Percentiles rank a stretch among this genome's conserved stretches.
Conservation (phyloP, 2,113 vertebrate species). For the Phyllopteryx taeniolatus region DNA sequence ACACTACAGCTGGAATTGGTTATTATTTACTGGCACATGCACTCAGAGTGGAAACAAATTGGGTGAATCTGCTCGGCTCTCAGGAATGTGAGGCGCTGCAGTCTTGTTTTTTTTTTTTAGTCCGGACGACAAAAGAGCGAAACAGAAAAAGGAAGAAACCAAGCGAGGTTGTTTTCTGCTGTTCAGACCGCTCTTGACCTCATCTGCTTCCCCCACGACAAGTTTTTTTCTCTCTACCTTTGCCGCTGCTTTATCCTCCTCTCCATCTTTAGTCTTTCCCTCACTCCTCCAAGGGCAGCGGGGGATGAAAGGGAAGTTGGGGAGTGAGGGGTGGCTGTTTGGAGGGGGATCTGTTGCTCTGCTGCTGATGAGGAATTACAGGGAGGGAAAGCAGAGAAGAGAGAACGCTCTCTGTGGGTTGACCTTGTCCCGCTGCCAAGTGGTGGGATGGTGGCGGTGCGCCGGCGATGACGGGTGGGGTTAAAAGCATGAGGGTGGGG, state of each 20-base stretch:
- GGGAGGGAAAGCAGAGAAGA: constrained; percentile 6
- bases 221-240: background rate
- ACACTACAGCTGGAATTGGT: constrained; percentile 68
- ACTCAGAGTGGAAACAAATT: constrained; percentile 58
- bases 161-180: background rate
- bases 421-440: constrained; percentile 12
- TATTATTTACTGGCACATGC: constrained; percentile 65
- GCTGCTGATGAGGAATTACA: constrained; percentile 13
- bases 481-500: background rate
- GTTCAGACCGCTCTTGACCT: background rate
- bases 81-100: constrained; percentile 6
- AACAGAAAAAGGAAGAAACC: constrained; percentile 2
- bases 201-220: background rate
- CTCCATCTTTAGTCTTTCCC: constrained; percentile 5
- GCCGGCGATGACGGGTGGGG: background rate
- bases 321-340: background rate
- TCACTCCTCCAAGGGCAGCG: background rate
- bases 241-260: background rate
- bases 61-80: constrained; percentile 53
- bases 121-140: constrained; percentile 1
- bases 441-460: background rate
- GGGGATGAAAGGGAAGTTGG: background rate
- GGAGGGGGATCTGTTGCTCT: constrained; percentile 5
- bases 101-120: background rate
- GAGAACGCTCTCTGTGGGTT: constrained; percentile 6